A percentile compares a stretch with the other conserved stretches of the same genome.
Conservation (phyloP, 2,888 invertebrate genomes). For the Homarus gammarus region DNA sequence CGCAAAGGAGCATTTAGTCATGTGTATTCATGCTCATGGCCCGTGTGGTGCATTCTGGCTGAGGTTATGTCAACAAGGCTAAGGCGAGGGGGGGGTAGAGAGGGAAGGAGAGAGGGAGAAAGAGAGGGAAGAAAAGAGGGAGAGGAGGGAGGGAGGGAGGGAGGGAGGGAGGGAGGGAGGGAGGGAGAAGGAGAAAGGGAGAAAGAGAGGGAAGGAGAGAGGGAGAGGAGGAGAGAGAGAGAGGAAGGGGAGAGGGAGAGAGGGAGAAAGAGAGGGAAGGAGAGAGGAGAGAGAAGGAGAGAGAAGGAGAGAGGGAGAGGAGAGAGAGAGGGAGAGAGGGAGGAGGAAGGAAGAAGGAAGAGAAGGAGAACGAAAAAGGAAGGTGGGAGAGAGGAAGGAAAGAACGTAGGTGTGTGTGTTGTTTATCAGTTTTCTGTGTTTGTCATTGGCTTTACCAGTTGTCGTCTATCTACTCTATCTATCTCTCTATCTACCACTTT, state of each 20-base stretch:
- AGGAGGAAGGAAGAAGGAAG: too few species aligned
- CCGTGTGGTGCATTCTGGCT: too few species aligned
- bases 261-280: background rate
- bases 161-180: background rate
- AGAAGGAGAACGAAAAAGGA: background rate
- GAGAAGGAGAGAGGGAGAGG: constrained; percentile 20
- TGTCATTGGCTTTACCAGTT: too few species aligned
- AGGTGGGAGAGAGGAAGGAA: background rate
- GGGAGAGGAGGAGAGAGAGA: constrained; percentile 19
- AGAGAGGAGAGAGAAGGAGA: background rate
- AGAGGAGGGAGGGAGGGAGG: background rate
- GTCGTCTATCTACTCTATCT: too few species aligned
- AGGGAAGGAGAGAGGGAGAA: background rate
- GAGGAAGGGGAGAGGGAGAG: background rate
- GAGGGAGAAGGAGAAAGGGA: background rate
- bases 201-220: background rate
- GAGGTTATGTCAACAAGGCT: too few species aligned
- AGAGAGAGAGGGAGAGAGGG: background rate
- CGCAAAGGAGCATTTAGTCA: too few species aligned
- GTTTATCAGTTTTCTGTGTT: background rate
- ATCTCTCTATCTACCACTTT: too few species aligned
- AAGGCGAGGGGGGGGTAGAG: background rate
- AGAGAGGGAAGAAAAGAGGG: background rate
- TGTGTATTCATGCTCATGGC: too few species aligned
- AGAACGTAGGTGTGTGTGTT: background rate